phyloP scores from a whole-genome alignment of 2,888 invertebrate genomes.

The Tholera decimalis region DNA sequence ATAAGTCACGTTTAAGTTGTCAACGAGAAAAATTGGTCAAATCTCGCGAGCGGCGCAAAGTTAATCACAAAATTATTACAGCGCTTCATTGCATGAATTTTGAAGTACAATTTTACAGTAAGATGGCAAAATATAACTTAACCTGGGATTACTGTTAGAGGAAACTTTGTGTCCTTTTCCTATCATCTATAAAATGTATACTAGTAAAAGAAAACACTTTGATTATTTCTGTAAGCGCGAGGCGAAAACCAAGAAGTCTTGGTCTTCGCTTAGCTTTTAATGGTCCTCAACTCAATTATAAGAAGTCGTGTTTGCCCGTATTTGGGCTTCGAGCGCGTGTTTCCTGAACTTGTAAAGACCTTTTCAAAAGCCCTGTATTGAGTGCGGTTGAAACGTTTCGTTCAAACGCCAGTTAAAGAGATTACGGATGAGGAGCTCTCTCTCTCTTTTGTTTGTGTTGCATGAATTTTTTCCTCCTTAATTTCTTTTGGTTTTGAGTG shows the following conservation, averaged over 20 bases:
- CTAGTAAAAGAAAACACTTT: slow-evolving; percentile 30
- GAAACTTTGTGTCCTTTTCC: too few species aligned
- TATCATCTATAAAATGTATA: too few species aligned
- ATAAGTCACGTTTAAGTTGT: slow-evolving; percentile 56
- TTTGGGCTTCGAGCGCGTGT: slow-evolving; percentile 57
- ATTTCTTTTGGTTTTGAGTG: slow-evolving; percentile 65
- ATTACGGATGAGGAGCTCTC: slow-evolving; percentile 69
- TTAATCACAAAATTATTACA: slow-evolving; percentile 34
- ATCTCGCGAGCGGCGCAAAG: slow-evolving; percentile 25
- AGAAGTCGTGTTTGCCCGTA: slow-evolving; percentile 63
- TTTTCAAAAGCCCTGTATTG: slow-evolving; percentile 68
- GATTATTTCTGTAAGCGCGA: slow-evolving; percentile 19
- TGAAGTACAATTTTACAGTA: slow-evolving; percentile 9
- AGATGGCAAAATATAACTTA: too few species aligned
- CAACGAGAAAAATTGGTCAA: slow-evolving; percentile 47
- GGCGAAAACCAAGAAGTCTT: slow-evolving; percentile 20
- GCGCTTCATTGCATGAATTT: slow-evolving; percentile 29
- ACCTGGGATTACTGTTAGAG: too few species aligned
- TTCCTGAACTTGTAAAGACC: slow-evolving; percentile 59
- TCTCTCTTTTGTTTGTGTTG: slow-evolving; percentile 68
- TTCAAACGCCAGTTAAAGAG: slow-evolving; percentile 71
- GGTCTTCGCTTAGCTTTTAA: slow-evolving; percentile 44
- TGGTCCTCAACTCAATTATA: slow-evolving; percentile 48
- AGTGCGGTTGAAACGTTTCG: slow-evolving; percentile 69
- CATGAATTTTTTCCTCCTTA: slow-evolving; percentile 58